phyloP scores from a whole-genome alignment of 2,888 invertebrate species.

The Drosophila anomalipes region DNA sequence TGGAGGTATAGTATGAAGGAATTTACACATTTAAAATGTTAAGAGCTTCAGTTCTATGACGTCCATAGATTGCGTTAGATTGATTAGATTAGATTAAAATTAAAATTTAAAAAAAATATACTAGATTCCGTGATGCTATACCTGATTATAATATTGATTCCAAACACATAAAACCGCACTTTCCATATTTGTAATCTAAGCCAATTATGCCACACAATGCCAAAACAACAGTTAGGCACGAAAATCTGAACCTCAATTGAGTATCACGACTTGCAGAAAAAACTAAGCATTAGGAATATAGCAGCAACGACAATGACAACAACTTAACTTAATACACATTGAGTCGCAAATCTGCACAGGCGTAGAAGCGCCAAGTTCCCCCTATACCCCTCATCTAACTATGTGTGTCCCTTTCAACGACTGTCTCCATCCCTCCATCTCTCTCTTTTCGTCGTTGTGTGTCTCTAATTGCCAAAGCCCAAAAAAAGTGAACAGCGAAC shows the following conservation, averaged over 20 bases:
- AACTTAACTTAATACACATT: slow-evolving; percentile 75
- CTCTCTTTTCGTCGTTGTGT: background rate
- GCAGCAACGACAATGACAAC: slow-evolving; percentile 52
- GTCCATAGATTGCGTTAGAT: background rate
- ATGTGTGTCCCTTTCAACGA: slow-evolving; percentile 1
- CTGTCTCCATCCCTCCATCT: background rate
- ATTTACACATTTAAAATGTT: background rate
- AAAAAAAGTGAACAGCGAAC: slow-evolving; percentile 35
- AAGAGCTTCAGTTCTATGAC: background rate
- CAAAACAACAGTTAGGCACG: slow-evolving; percentile 19
- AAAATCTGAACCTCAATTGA: slow-evolving; percentile 49
- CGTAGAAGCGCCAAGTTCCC: slow-evolving; percentile 10
- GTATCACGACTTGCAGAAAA: slow-evolving; percentile 56
- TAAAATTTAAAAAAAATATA: background rate
- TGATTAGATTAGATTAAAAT: background rate
- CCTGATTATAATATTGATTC: background rate
- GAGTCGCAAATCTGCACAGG: slow-evolving; percentile 25
- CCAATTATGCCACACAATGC: slow-evolving; percentile 45
- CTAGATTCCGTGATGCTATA: background rate
- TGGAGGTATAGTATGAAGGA: background rate
- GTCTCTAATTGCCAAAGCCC: slow-evolving; percentile 47
- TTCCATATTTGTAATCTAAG: slow-evolving; percentile 9
- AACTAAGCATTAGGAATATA: background rate
- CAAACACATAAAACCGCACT: background rate
- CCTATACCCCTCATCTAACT: background rate